Conservation (phyloP, 2,113 vertebrate species). For the Bolborhynchus lineola region DNA sequence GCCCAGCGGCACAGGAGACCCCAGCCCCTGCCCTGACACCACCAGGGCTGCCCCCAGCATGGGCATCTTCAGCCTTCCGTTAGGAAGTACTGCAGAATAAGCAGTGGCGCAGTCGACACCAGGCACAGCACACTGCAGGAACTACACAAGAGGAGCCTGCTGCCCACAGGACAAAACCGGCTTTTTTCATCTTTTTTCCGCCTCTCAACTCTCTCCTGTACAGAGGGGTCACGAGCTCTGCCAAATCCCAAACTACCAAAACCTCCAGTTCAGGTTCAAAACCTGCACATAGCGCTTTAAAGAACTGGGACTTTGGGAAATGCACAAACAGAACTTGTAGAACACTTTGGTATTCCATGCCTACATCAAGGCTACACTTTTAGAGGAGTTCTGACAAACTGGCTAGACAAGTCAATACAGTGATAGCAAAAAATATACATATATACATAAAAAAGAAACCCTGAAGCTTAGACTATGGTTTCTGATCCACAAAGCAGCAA, state of each 20-base stretch:
- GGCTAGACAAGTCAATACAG: not conserved
- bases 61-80: not conserved
- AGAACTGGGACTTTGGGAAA: not conserved
- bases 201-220: not conserved
- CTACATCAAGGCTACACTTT: not conserved
- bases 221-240: not conserved
- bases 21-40: not conserved
- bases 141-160: not conserved
- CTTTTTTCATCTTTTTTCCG: not conserved
- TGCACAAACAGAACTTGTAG: not conserved
- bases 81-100: not conserved
- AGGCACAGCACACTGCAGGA: not conserved
- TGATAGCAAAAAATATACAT: not conserved
- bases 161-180: not conserved
- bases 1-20: rapidly evolving
- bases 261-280: not conserved
- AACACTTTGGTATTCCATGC: not conserved
- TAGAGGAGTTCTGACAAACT: not conserved
- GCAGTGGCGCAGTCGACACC: not conserved
- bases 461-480: not conserved
- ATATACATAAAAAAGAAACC: not conserved
- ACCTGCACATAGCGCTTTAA: not conserved
- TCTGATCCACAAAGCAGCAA: not conserved
- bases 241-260: not conserved
- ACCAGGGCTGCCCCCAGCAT: not conserved